These are phyloP conservation scores for Cotesia chilonis DNA, from an alignment of 1,140 invertebrate genomes.

Conservation along the genomic window DNA sequence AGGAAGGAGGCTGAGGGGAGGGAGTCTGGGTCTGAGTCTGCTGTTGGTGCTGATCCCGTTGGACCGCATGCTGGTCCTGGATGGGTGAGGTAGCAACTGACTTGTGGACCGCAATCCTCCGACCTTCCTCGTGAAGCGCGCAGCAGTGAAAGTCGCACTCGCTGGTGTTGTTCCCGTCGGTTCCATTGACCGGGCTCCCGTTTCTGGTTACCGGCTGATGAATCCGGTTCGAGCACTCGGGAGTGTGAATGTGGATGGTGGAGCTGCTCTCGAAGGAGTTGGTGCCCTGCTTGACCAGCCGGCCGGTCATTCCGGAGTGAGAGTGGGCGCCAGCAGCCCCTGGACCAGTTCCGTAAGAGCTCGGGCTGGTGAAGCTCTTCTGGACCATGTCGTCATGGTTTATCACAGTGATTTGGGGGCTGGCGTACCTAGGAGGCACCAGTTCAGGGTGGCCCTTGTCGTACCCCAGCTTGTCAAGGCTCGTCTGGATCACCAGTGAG, in stretches of 20 bases:
- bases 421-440: slow-evolving; percentile 69
- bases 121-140: slow-evolving; percentile 89
- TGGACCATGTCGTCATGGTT: slow-evolving; percentile 79
- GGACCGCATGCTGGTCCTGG: slow-evolving; percentile 76
- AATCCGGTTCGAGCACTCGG: slow-evolving; percentile 81
- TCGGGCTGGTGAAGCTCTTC: slow-evolving; percentile 58
- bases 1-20: slow-evolving; percentile 67
- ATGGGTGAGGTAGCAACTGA: slow-evolving; percentile 91
- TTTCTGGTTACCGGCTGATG: slow-evolving; percentile 72
- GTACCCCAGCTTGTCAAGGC: slow-evolving; percentile 73
- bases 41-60: slow-evolving; percentile 51
- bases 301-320: slow-evolving; percentile 48
- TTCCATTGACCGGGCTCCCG: slow-evolving; percentile 67
- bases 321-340: slow-evolving; percentile 43
- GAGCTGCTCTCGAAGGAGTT: slow-evolving; percentile 75
- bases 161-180: slow-evolving; percentile 68
- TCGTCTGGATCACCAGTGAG: slow-evolving; percentile 80
- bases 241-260: slow-evolving; percentile 83
- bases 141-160: slow-evolving; percentile 96
- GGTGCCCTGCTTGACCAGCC: slow-evolving; percentile 72
- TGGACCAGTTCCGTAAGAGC: slow-evolving; percentile 44
- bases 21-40: slow-evolving; percentile 62
- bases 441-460: slow-evolving; percentile 61
- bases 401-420: slow-evolving; percentile 89
- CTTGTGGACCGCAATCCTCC: slow-evolving; percentile 89